These are phyloP conservation scores for Acanthis flammea DNA, from an alignment of 2,797 vertebrate genomes.

Conservation along the genomic window DNA sequence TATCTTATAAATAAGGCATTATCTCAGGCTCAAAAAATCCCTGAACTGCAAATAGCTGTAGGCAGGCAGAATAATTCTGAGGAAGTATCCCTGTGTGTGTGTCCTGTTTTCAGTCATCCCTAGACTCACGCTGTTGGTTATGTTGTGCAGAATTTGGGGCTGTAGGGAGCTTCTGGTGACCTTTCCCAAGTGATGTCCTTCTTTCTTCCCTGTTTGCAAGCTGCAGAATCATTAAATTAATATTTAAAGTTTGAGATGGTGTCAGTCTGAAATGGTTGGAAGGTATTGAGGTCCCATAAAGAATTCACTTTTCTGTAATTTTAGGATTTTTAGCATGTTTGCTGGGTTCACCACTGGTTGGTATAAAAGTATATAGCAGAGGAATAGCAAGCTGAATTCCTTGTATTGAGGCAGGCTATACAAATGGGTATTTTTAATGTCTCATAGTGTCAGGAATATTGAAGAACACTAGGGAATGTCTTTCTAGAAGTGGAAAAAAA, in stretches of 20 bases:
- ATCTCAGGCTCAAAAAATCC: not conserved
- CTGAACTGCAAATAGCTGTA: not conserved
- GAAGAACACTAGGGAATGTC: not conserved
- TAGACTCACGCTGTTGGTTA: not conserved
- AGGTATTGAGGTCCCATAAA: not conserved
- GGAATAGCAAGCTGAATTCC: not conserved
- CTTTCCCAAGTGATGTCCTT: not conserved
- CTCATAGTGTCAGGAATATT: not conserved
- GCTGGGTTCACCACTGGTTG: not conserved
- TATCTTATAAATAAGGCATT: not conserved
- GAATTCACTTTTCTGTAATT: not conserved
- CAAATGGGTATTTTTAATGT: not conserved
- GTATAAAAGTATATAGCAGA: not conserved
- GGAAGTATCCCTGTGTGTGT: not conserved
- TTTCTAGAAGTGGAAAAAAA: not conserved
- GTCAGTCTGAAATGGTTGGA: not conserved
- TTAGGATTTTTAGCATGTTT: not conserved
- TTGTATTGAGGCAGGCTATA: not conserved
- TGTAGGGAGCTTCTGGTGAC: not conserved
- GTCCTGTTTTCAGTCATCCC: not conserved
- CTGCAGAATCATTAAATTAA: not conserved
- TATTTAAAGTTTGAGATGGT: not conserved
- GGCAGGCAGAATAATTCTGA: not conserved
- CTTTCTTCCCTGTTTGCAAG: not conserved
- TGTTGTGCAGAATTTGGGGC: not conserved